Evolutionary conservation across 1,140 invertebrate species (phyloP).

Genomic region (Brachionus rotundiformis): DNA sequence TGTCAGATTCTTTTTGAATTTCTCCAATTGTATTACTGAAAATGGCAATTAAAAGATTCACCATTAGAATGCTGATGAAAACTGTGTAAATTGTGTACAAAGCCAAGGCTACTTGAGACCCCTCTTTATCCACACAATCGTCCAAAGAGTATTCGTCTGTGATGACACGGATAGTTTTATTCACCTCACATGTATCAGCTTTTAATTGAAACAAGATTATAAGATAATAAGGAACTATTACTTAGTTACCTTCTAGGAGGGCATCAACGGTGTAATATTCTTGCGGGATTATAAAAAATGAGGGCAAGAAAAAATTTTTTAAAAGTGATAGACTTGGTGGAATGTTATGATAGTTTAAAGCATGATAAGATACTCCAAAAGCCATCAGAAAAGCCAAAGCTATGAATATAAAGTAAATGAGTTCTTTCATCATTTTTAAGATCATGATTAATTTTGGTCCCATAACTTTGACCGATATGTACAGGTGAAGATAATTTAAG

Average conservation of each 20-base stretch:
- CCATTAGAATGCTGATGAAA: slow-evolving; percentile 22
- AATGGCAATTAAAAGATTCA: slow-evolving; percentile 45
- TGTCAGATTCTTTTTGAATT: slow-evolving; percentile 32
- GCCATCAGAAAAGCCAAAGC: slow-evolving; percentile 16
- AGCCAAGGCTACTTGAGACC: slow-evolving; percentile 20
- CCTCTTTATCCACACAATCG: slow-evolving; percentile 39
- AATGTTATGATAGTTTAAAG: slow-evolving; percentile 43
- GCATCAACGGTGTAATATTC: slow-evolving; percentile 26
- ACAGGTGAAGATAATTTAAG: slow-evolving; percentile 61
- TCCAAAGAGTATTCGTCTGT: slow-evolving; percentile 30
- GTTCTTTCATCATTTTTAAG: slow-evolving; percentile 61
- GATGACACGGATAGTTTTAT: background rate
- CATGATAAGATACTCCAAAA: slow-evolving; percentile 12
- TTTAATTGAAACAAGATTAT: background rate
- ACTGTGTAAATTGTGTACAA: slow-evolving; percentile 41
- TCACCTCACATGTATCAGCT: slow-evolving; percentile 7
- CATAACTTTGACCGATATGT: slow-evolving; percentile 61
- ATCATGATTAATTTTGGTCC: slow-evolving; percentile 67
- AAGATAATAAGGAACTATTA: background rate
- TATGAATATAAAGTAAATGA: slow-evolving; percentile 42
- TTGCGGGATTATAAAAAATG: slow-evolving; percentile 43
- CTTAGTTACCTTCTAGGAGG: background rate
- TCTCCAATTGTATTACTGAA: slow-evolving; percentile 22
- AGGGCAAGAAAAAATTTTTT: slow-evolving; percentile 37
- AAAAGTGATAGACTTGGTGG: background rate